A percentile compares a stretch with the other conserved stretches of the same genome.
These are phyloP conservation scores for Cryptoprocta ferox DNA, from an alignment of 2,797 vertebrate genomes.

Conservation along the genomic window DNA sequence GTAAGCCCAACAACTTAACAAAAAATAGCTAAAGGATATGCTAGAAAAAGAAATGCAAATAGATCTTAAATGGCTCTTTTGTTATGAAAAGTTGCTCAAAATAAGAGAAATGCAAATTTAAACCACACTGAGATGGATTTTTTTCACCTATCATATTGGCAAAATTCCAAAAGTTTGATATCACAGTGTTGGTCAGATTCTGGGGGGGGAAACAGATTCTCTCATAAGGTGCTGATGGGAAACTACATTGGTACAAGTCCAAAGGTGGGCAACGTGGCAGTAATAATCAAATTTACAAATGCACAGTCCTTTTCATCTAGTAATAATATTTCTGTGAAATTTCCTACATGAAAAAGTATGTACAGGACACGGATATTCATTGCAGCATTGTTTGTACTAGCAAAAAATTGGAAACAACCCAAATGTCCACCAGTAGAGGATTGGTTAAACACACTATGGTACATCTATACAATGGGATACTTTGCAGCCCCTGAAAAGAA, in stretches of 20 bases:
- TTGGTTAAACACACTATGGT: neutral
- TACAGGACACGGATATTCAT: neutral
- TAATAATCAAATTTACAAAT: neutral
- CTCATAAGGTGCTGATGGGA: neutral
- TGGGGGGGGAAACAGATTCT: neutral
- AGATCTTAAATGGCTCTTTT: neutral
- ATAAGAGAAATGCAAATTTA: constrained; percentile 29
- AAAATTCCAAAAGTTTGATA: neutral
- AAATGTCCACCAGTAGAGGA: neutral
- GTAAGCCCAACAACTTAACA: neutral
- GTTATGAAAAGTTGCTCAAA: neutral
- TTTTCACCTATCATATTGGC: neutral
- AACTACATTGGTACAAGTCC: neutral
- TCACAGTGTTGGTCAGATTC: neutral
- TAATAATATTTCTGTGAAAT: neutral
- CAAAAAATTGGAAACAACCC: neutral
- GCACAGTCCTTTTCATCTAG: neutral
- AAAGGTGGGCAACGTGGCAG: neutral
- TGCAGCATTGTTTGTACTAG: neutral
- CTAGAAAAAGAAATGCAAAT: neutral
- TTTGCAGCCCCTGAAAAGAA: neutral
- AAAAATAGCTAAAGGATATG: neutral
- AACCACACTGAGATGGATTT: neutral
- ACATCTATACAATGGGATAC: neutral
- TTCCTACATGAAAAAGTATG: neutral